Evolutionary conservation across 1,140 invertebrate genomes (phyloP), one percentile per base, ranked within the genome.

Genomic region (Heliconius melpomene): DNA sequence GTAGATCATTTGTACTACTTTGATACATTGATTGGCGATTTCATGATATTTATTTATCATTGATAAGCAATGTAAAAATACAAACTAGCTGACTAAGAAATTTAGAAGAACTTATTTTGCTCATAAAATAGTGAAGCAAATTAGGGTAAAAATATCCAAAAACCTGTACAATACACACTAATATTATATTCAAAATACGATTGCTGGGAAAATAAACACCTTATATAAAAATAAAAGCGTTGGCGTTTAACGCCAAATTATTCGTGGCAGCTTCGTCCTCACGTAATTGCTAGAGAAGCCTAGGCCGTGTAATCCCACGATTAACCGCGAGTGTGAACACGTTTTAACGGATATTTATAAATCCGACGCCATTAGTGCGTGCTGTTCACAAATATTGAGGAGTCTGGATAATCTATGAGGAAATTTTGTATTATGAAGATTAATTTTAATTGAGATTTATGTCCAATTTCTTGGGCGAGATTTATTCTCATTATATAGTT

Each of bases 261-360:
- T n/a, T 66, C 5, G 26, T 29, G 23, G 26, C 26, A 26, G 60
- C 23, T 29, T 23, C 57, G 23, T n/a, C 57, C 1, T 66, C 8
- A 40, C 46, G 26, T 72, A 78, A 72, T 72, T 72, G 36, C 66
- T 40, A 26, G 26, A 18, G 40, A 50, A 50, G 23, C 38, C 73
- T 13, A 46, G 26, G 57, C 70, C 36, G 70, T 75, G 46, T 79
- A 72, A 79, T 79, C 78, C 78, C 23, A 72, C 73, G 38, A 57
- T 70, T 79, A 76, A 57, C 74, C 74, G 79, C 79, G 32, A 57
- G 74, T 76, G 70, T 72, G 79, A 79, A 32, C 60, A 75, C 23
- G 32, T 78, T 66, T 66, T 66, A 66, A 66, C 60, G 60, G 60
- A 66, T 66, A 66, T 66, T 66, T 74, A 78, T 78, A 54, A 76